Evolutionary conservation across 2,888 invertebrate genomes (phyloP).

Genomic region (Luffia ferchaultella): DNA sequence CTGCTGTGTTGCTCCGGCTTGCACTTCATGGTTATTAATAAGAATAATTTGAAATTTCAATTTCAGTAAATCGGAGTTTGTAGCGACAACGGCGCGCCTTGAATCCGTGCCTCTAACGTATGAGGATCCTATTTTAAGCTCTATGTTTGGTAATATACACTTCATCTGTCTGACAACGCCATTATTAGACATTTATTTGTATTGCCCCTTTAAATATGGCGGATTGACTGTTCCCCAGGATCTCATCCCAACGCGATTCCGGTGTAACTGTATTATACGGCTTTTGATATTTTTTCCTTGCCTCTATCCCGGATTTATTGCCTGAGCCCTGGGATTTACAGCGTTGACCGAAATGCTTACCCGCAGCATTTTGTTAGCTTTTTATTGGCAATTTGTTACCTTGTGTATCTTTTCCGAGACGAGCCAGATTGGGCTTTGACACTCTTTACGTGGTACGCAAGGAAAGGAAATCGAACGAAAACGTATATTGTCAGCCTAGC

Average conservation of each 20-base stretch:
- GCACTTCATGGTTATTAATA: no score
- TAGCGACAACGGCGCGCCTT: no score
- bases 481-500: background rate
- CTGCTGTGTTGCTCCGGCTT: no score
- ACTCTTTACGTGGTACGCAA: background rate
- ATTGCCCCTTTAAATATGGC: background rate
- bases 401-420: constrained; percentile 46
- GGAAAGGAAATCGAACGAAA: background rate
- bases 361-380: constrained; percentile 56
- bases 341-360: constrained; percentile 58
- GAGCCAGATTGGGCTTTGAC: background rate
- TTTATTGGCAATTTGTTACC: constrained; percentile 62
- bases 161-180: no score
- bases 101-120: no score
- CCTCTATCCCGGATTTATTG: constrained; percentile 35
- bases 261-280: constrained; percentile 43
- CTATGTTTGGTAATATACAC: no score
- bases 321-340: constrained; percentile 48
- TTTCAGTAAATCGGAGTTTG: no score
- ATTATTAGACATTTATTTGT: background rate
- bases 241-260: background rate
- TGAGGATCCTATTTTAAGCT: no score
- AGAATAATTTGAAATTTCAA: no score
- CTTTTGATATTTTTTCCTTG: constrained; percentile 49
- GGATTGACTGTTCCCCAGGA: background rate